Base-by-base conservation (phyloP, 2,888 invertebrate genomes). In the Cosmopolites sordidus region DNA sequence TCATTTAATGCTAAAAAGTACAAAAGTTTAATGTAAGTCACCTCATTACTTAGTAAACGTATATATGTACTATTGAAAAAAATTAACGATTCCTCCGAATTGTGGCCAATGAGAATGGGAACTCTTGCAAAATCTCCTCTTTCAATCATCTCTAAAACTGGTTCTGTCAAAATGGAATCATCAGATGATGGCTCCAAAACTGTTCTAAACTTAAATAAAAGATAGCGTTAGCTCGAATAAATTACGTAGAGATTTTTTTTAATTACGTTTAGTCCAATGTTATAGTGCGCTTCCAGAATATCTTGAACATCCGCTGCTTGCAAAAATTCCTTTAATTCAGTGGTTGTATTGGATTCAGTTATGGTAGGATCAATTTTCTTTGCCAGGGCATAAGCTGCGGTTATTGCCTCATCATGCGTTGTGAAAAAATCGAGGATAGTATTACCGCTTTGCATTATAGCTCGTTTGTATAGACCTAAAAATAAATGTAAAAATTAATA, bases 41-140 rank as follows among this genome's bases (percentile, higher is more conserved):
- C n/a, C n/a, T n/a, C n/a, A n/a, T n/a, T n/a, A n/a, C n/a, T n/a
- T n/a, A n/a, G n/a, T n/a, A n/a, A n/a, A n/a, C n/a, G n/a, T n/a
- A n/a, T n/a, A n/a, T 5, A 22, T 8, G 3, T 22, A 22, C 22
- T 22, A 22, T 22, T 22, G 22, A 22, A 3, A 22, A 22, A 22
- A 22, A 8, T 22, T 5, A 49, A 33, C 50, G 59, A 48, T 49
- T 63, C 63, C 48, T 63, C 62, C 3, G 60, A 60, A 16, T 56
- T 61, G 4, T 46, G 54, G 30, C 63, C 63, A 22, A 63, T 60
- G 1, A 63, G 37, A 14, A 62, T 27, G 1, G 63, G 51, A n/a
- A 62, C 60, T 43, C 40, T 43, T 43, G 58, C 59, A 11, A 61
- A 42, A 12, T 59, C 44, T 33, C 62, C 63, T 12, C 16, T 52